These are phyloP conservation scores for Helicoverpa armigera DNA, from an alignment of 1,140 invertebrate genomes.

Conservation along the genomic window DNA sequence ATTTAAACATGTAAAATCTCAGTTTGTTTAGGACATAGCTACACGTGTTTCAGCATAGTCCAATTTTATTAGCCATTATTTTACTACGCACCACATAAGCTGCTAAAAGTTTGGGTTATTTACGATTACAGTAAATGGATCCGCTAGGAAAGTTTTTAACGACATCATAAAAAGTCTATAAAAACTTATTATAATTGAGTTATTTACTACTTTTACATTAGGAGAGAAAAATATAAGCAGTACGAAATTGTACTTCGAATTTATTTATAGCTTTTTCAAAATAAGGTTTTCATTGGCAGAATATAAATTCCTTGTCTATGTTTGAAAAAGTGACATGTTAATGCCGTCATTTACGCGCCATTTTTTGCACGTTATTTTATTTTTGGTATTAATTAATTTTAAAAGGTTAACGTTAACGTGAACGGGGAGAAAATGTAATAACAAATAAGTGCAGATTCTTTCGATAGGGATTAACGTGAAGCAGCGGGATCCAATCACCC, in stretches of 20 bases:
- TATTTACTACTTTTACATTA: constrained; percentile 38
- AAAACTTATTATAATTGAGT: constrained; percentile 37
- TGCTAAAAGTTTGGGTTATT: constrained; percentile 39
- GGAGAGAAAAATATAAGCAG: constrained; percentile 5
- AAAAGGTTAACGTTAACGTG: neutral
- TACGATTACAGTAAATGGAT: constrained; percentile 45
- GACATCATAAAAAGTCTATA: constrained; percentile 46
- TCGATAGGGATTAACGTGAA: constrained; percentile 9
- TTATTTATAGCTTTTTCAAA: too few species aligned
- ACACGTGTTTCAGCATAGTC: neutral
- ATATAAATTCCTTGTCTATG: too few species aligned
- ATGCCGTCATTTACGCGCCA: too few species aligned
- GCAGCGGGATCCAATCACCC: constrained; percentile 57
- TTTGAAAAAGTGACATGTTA: too few species aligned
- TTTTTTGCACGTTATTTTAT: neutral
- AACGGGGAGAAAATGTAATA: constrained; percentile 4
- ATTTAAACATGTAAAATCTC: neutral
- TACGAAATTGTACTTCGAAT: neutral
- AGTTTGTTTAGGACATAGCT: constrained; percentile 4
- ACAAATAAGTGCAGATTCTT: constrained; percentile 16
- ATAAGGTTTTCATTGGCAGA: too few species aligned
- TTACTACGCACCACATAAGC: constrained; percentile 20
- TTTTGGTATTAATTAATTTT: neutral
- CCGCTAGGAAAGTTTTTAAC: constrained; percentile 42
- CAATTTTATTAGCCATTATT: constrained; percentile 42